Conservation (phyloP, 1,140 invertebrate species). For the Meloidogyne hapla region DNA sequence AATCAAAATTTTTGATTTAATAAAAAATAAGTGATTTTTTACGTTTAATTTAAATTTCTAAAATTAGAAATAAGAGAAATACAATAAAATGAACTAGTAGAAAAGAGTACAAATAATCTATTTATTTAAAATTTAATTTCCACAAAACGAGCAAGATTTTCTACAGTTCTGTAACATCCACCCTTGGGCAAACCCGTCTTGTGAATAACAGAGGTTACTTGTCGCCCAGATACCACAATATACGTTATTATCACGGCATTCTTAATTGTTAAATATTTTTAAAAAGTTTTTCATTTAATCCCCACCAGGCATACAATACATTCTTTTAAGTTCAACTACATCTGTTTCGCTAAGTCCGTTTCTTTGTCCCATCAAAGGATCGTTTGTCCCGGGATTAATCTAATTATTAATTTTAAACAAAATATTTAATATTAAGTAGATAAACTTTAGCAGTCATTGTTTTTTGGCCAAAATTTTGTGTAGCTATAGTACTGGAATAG, state of each 20-base stretch:
- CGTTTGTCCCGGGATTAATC: slow-evolving; percentile 43
- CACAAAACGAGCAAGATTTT: slow-evolving; percentile 5
- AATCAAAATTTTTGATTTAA: no score
- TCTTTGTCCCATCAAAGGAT: slow-evolving; percentile 53
- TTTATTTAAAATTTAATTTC: not conserved
- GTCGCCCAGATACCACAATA: slow-evolving; percentile 57
- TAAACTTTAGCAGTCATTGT: slow-evolving; percentile 53
- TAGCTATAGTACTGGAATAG: slow-evolving; percentile 42
- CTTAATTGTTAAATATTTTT: slow-evolving; percentile 9
- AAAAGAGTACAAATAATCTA: no score
- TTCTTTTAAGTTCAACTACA: slow-evolving; percentile 53
- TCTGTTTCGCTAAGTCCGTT: slow-evolving; percentile 40
- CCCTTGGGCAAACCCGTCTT: slow-evolving; percentile 1
- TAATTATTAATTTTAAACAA: not conserved
- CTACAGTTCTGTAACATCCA: slow-evolving; percentile 23
- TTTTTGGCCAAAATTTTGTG: slow-evolving; percentile 34
- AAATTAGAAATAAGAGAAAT: no score
- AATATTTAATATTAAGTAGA: not conserved
- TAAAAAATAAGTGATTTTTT: no score
- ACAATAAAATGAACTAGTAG: no score
- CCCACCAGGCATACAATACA: slow-evolving; percentile 53
- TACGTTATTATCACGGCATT: slow-evolving; percentile 53
- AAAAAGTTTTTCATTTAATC: no score
- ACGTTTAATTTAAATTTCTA: no score
- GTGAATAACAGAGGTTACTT: slow-evolving; percentile 32